Conservation (phyloP, 2,797 vertebrate species). For the Cheirogaleus major region DNA sequence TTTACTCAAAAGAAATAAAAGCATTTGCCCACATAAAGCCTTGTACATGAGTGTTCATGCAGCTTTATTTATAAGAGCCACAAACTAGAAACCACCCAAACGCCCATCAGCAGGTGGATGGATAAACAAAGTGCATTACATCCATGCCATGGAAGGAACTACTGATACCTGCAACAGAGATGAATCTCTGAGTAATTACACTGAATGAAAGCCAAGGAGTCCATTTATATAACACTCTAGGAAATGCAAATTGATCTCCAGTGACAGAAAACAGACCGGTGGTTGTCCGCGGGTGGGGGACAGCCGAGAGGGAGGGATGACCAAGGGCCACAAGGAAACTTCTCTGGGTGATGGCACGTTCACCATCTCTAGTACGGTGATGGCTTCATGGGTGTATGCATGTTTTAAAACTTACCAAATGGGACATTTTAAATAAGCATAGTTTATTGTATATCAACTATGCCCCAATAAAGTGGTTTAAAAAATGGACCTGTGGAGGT, state of each 20-base stretch:
- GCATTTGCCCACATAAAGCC: neutral
- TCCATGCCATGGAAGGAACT: neutral
- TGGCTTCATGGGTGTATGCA: neutral
- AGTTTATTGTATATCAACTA: neutral
- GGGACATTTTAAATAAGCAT: neutral
- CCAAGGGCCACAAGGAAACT: neutral
- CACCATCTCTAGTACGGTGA: neutral
- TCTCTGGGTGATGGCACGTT: rapidly evolving
- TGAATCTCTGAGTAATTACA: neutral
- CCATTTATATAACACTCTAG: neutral
- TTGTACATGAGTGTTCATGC: neutral
- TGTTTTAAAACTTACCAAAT: neutral
- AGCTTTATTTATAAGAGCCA: neutral
- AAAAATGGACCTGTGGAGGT: neutral
- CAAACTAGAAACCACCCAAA: neutral
- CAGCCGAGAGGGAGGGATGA: neutral
- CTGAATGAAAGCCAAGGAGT: neutral
- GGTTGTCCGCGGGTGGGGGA: neutral
- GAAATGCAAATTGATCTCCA: neutral
- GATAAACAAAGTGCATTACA: neutral
- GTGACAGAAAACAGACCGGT: neutral
- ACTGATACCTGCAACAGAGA: neutral
- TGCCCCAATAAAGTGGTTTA: neutral
- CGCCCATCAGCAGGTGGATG: neutral
- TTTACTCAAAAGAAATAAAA: neutral